Percentiles rank a stretch among this genome's conserved stretches.
These are phyloP conservation scores for Apotomis betuletana DNA, from an alignment of 2,888 invertebrate genomes.

Conservation along the genomic window DNA sequence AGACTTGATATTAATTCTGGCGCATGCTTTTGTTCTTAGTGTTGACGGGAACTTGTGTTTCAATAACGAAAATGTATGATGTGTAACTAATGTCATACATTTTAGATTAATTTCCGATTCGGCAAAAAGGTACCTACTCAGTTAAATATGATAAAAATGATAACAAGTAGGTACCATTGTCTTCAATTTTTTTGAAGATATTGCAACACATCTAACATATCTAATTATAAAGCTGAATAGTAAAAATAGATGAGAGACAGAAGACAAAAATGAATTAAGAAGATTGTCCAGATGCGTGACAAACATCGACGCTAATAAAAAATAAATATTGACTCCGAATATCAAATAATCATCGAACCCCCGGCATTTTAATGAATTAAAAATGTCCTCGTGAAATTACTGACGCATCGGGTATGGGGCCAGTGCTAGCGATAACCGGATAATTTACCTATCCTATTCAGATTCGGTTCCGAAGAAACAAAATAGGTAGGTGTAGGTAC, in stretches of 20 bases:
- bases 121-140: no score
- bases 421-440: conserved; percentile 44
- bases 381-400: conserved; percentile 70
- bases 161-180: no score
- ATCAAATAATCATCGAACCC: conserved; percentile 66
- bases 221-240: neutral
- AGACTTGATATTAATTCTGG: conserved; percentile 39
- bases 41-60: neutral
- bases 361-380: conserved; percentile 74
- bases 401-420: conserved; percentile 44
- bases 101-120: no score
- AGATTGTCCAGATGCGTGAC: conserved; percentile 37
- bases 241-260: neutral
- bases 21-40: conserved; percentile 31
- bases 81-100: no score
- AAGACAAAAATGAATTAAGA: conserved; percentile 13
- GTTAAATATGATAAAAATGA: no score
- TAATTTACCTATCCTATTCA: neutral
- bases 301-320: conserved; percentile 64
- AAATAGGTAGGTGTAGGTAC: no score
- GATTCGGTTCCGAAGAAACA: neutral
- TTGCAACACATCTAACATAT: no score
- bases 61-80: neutral
- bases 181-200: no score
- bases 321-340: conserved; percentile 72